phyloP scores from a whole-genome alignment of 2,797 vertebrate species.

The Anabacerthia variegaticeps region DNA sequence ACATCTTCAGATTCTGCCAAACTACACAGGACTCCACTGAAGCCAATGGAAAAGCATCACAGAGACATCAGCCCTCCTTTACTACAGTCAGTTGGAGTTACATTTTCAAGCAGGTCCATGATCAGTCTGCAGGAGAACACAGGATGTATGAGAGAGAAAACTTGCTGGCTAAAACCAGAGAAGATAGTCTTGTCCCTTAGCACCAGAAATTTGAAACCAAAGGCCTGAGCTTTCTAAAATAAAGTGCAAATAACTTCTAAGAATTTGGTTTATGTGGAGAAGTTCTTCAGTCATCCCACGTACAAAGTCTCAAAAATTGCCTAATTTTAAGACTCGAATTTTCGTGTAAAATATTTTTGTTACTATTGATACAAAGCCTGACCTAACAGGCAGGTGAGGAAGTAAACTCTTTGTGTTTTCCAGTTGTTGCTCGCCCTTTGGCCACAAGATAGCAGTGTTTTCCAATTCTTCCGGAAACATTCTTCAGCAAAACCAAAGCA shows the following conservation, averaged over 20 bases:
- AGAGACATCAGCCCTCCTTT: not conserved
- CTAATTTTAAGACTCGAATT: not conserved
- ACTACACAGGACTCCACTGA: not conserved
- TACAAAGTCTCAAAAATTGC: not conserved
- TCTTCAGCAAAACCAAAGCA: not conserved
- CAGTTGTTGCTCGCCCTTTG: not conserved
- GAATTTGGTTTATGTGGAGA: not conserved
- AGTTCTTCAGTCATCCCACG: not conserved
- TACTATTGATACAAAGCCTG: not conserved
- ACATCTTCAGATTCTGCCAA: not conserved
- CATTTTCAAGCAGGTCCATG: not conserved
- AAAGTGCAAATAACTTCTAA: not conserved
- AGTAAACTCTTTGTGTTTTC: not conserved
- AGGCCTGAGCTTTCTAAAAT: not conserved
- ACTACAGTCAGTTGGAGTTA: not conserved
- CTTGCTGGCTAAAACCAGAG: not conserved
- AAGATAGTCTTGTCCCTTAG: not conserved
- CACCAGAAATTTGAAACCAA: not conserved
- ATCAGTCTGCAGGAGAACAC: not conserved
- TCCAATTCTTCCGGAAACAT: slow-evolving; percentile 10
- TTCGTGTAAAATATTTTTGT: not conserved
- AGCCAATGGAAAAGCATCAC: not conserved
- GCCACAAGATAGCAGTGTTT: slow-evolving; percentile 71
- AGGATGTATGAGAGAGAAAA: not conserved
- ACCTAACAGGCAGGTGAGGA: not conserved